These are phyloP conservation scores for Arctia plantaginis DNA, from an alignment of 2,888 invertebrate genomes.

Conservation along the genomic window DNA sequence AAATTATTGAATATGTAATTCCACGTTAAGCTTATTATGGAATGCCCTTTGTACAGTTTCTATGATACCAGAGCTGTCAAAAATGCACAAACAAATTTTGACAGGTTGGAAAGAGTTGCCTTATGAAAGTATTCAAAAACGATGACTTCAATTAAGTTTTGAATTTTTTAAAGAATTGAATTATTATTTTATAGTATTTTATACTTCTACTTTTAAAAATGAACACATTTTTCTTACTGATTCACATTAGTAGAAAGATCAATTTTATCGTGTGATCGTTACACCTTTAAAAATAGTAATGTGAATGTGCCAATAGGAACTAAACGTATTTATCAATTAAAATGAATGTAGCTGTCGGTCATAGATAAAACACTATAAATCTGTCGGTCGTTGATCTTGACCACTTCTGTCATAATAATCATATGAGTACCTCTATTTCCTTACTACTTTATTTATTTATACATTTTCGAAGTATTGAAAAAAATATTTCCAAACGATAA, in stretches of 20 bases:
- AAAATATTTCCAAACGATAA: not conserved
- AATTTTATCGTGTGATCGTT: too few species aligned
- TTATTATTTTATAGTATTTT: not conserved
- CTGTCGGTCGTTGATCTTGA: too few species aligned
- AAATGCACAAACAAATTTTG: conserved; percentile 18
- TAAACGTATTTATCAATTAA: not conserved
- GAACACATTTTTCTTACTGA: not conserved
- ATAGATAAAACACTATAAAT: too few species aligned
- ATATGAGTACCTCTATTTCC: not conserved
- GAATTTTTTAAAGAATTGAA: not conserved
- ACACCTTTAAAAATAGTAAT: not conserved
- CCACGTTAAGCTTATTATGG: not conserved
- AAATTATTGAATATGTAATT: conserved; percentile 2
- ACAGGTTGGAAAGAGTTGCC: conserved; percentile 24
- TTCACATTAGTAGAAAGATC: too few species aligned
- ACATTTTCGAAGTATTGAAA: not conserved
- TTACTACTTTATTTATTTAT: not conserved
- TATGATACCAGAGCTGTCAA: conserved; percentile 19
- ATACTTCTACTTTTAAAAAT: not conserved
- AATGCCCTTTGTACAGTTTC: not conserved
- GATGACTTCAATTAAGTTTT: not conserved
- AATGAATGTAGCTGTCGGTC: too few species aligned
- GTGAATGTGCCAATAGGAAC: not conserved
- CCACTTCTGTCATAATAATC: not conserved
- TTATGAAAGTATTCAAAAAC: conserved; percentile 12